Percentiles rank a stretch among this genome's conserved stretches.
Evolutionary conservation across 2,797 vertebrate species (phyloP).

Genomic region (Oophaga sylvatica): DNA sequence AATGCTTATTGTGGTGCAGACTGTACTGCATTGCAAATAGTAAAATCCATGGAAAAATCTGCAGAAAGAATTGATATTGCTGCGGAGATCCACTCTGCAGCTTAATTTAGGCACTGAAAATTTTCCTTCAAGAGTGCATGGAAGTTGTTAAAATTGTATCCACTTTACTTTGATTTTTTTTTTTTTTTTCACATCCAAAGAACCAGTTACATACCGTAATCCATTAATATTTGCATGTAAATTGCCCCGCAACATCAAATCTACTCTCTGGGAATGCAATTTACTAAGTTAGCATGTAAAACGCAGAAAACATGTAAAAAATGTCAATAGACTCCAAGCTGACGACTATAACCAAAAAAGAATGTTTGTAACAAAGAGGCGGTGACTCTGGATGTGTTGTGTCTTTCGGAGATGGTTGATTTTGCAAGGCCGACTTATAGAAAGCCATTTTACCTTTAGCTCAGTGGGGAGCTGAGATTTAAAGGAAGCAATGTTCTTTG

Average conservation of each 20-base stretch:
- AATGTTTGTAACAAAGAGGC: neutral
- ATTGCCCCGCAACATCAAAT: neutral
- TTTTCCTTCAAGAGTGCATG: too few relatives aligned
- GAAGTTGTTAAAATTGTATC: too few relatives aligned
- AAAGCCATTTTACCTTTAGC: neutral
- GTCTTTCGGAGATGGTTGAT: neutral
- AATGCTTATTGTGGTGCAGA: too few relatives aligned
- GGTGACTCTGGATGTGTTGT: neutral
- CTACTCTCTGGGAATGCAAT: neutral
- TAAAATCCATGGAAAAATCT: too few relatives aligned
- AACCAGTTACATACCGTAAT: too few relatives aligned
- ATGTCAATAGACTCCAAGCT: neutral
- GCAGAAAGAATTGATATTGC: too few relatives aligned
- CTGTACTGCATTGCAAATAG: too few relatives aligned
- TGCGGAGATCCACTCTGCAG: too few relatives aligned
- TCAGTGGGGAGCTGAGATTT: neutral
- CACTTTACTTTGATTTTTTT: too few relatives aligned
- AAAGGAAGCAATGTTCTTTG: neutral
- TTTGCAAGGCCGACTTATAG: neutral
- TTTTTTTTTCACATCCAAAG: too few relatives aligned
- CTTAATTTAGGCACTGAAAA: too few relatives aligned
- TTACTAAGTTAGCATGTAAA: neutral
- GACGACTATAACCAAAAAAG: neutral
- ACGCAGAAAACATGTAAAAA: neutral
- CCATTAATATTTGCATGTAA: neutral